These are phyloP conservation scores for Lasioglossum marginatum DNA, from an alignment of 2,888 invertebrate species.

Conservation along the genomic window DNA sequence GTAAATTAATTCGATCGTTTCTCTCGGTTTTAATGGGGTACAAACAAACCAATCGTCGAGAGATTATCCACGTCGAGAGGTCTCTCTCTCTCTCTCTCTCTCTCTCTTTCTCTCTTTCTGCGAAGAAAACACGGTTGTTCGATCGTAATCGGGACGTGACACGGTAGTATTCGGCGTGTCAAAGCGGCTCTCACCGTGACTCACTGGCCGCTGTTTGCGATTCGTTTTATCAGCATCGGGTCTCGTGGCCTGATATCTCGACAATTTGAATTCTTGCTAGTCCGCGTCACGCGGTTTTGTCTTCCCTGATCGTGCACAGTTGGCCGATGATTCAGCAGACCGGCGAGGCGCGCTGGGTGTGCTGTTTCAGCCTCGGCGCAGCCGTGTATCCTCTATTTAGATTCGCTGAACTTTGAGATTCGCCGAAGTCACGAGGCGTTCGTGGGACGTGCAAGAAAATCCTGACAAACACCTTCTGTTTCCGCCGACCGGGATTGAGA, in stretches of 20 bases:
- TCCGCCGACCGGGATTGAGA: constrained; percentile 6
- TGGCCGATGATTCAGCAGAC: constrained; percentile 2
- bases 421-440: not conserved
- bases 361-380: not conserved
- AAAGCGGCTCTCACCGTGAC: not conserved
- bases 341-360: not conserved
- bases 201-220: constrained; percentile 9
- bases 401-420: constrained; percentile 15
- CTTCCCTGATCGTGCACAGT: constrained; percentile 5
- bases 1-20: not conserved
- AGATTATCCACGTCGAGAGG: not conserved
- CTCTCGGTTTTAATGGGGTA: not conserved
- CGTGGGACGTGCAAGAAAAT: not conserved
- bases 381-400: constrained; percentile 1
- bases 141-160: constrained; percentile 1
- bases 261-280: not conserved
- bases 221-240: constrained; percentile 15
- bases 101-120: not conserved
- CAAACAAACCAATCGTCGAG: not conserved
- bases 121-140: not conserved
- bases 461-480: not conserved
- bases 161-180: constrained; percentile 10
- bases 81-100: not conserved
- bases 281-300: constrained; percentile 11
- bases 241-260: constrained; percentile 14